Evolutionary conservation across 2,888 invertebrate species (phyloP).

Genomic region (Tromatobia lineatoria): DNA sequence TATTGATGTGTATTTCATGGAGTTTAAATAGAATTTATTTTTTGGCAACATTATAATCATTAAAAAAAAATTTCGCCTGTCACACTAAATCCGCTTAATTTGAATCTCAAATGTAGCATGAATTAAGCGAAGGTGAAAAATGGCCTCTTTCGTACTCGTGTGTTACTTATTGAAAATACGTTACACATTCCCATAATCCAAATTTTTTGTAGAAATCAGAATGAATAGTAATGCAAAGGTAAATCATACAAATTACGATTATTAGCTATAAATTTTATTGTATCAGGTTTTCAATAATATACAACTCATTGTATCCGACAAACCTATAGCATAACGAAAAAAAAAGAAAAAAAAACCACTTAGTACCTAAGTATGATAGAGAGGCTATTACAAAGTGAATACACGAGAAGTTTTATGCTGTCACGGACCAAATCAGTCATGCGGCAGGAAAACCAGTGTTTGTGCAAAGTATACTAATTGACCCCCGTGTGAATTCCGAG

Average conservation of each 20-base stretch:
- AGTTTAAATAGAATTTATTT: no score
- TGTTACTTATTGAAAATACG: no score
- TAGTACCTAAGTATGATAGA: conserved; percentile 75
- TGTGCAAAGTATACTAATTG: conserved; percentile 33
- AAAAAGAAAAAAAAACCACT: conserved; percentile 70
- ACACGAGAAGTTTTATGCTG: conserved; percentile 68
- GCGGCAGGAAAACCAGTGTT: conserved; percentile 30
- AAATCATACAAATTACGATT: conserved; percentile 63
- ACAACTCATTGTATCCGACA: conserved; percentile 81
- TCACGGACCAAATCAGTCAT: conserved; percentile 70
- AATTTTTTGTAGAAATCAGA: no score
- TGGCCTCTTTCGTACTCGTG: no score
- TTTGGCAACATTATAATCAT: no score
- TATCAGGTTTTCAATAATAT: conserved; percentile 82
- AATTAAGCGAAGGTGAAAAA: no score
- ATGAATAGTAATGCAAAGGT: background rate
- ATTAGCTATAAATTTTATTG: conserved; percentile 84
- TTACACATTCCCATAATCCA: no score
- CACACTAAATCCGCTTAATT: no score
- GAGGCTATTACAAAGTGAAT: conserved; percentile 74
- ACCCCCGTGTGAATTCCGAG: conserved; percentile 78
- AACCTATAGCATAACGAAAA: conserved; percentile 77
- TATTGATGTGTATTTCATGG: no score
- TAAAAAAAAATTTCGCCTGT: no score
- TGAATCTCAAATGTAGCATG: no score